Percentiles rank a stretch among this genome's conserved stretches.
Evolutionary conservation across 2,113 vertebrate genomes (phyloP).

Genomic region (Ophiodon elongatus): DNA sequence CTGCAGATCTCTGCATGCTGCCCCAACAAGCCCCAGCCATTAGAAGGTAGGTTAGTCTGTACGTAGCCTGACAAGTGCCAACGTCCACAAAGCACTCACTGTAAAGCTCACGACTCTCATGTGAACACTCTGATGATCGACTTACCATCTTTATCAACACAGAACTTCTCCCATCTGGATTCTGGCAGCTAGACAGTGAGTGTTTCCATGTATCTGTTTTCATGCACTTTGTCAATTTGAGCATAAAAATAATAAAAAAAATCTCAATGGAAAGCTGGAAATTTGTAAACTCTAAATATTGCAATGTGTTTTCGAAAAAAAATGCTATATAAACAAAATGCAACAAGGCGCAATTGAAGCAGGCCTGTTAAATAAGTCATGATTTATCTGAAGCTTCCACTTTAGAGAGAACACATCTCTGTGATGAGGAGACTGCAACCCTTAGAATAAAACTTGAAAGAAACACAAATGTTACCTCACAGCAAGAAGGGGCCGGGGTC

Average conservation of each 20-base stretch:
- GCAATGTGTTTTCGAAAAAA: background rate
- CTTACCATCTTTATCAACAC: background rate
- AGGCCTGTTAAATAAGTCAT: background rate
- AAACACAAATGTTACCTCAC: background rate
- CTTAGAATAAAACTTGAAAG: background rate
- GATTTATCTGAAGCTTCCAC: background rate
- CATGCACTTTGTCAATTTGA: background rate
- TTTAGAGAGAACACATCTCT: background rate
- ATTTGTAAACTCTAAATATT: background rate
- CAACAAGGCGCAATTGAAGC: background rate
- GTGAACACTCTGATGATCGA: background rate
- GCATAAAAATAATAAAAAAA: background rate
- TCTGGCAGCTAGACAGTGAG: background rate
- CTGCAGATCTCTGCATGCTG: background rate
- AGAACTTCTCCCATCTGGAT: background rate
- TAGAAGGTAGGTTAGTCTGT: background rate
- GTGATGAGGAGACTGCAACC: background rate
- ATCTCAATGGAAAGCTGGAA: background rate
- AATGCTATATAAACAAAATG: background rate
- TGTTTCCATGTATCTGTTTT: background rate
- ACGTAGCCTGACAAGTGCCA: too few relatives aligned
- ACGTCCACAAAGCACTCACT: background rate
- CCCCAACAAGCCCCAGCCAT: background rate
- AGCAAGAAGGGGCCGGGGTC: too few relatives aligned
- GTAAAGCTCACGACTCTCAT: background rate